Base-by-base conservation (phyloP, 2,888 invertebrate genomes). In the Melanchra persicariae region DNA sequence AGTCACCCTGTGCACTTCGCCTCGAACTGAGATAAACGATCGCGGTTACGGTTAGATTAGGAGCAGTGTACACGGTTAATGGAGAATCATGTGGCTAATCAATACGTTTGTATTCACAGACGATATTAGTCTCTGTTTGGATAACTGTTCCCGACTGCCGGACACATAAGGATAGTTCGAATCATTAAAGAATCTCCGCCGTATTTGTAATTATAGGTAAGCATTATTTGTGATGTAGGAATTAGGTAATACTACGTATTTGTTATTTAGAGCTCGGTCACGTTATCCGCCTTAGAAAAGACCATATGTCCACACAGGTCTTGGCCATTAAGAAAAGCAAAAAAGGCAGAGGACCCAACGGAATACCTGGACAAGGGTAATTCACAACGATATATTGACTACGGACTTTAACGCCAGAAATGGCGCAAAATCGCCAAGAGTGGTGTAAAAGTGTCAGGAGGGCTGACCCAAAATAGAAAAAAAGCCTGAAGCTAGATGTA, bases 11-110 rank as follows among this genome's bases (percentile, higher is more conserved):
- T 60, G 65, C 65, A 79, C 61, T 81, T 59, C 58, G 58, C 67
- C 37, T 63, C 45, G n/a, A 72, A 79, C 72, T 69, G 49, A 63
- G 81, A 76, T 72, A 79, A 79, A 79, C 77, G 72, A 81, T 69
- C 55, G 69, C 67, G 52, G 77, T 69, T 76, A 81, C 64, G 55
- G 63, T 63, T 74, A 30, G 26, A 24, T 79, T 68, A 68, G 51
- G 17, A 65, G 22, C 49, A 49, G 80, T 74, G 70, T 67, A 30
- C 63, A 49, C 61, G 34, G 51, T 54, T 70, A 70, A 75, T 67
- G 45, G 52, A 74, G 67, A 63, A 47, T 54, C 54, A 74, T 64
- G 55, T 49, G 70, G 40, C 47, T 70, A 57, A 66, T 71, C 57
- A 61, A 79, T 65, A 65, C 60, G 47, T 22, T 40, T 69, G 45